Percentiles rank a stretch among this genome's conserved stretches.
phyloP scores from a whole-genome alignment of 2,113 vertebrate species.

The Malurus alboscapulatus region DNA sequence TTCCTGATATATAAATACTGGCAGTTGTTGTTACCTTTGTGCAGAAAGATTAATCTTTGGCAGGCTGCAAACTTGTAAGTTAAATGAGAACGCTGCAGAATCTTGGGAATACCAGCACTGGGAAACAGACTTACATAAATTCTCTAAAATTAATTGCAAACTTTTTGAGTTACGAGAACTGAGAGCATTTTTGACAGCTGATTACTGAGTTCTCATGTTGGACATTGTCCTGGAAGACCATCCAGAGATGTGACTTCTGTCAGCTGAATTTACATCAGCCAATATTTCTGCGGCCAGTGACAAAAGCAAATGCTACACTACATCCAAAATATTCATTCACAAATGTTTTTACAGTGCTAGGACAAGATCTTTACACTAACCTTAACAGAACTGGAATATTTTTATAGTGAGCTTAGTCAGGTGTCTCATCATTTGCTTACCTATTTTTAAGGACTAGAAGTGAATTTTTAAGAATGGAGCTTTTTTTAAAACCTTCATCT shows the following conservation, averaged over 20 bases:
- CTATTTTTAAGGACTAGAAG: neutral
- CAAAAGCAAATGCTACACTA: neutral
- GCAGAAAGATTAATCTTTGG: neutral
- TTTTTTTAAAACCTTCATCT: neutral
- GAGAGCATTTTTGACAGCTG: neutral
- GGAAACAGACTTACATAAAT: constrained; percentile 21
- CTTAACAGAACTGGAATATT: neutral
- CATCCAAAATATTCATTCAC: neutral
- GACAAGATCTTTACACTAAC: neutral
- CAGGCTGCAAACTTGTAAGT: neutral
- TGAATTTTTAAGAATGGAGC: neutral
- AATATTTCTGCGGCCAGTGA: neutral
- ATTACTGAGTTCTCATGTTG: neutral
- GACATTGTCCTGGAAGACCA: neutral
- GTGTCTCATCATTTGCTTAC: neutral
- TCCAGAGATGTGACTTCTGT: neutral
- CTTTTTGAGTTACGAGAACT: neutral
- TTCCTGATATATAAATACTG: neutral
- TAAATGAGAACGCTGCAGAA: neutral
- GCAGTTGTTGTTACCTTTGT: neutral
- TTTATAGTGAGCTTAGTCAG: neutral
- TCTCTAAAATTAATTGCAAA: constrained; percentile 1
- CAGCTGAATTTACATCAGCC: neutral
- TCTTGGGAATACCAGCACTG: neutral
- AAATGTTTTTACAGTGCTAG: neutral